Conservation (phyloP, 2,888 invertebrate genomes). For the Boloria euphrosyne region DNA sequence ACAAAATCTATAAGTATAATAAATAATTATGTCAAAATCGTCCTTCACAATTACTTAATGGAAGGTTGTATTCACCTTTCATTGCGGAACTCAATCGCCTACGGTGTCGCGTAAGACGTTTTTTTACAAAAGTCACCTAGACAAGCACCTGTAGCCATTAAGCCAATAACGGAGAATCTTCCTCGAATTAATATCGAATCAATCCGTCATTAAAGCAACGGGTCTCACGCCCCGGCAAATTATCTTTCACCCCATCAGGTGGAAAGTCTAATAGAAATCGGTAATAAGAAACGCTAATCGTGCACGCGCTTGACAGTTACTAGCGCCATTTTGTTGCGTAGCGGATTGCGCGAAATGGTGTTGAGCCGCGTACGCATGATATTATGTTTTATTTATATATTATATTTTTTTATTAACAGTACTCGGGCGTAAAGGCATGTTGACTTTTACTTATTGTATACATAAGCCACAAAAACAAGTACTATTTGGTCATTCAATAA, state of each 20-base stretch:
- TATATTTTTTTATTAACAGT: neutral
- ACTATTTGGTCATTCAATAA: too few species aligned
- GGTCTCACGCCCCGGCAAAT: slow-evolving; percentile 76
- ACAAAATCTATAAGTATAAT: too few species aligned
- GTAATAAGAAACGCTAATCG: slow-evolving; percentile 79
- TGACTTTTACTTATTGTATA: too few species aligned
- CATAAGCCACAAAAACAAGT: too few species aligned
- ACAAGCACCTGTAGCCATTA: slow-evolving; percentile 58
- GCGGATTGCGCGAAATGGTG: slow-evolving; percentile 48
- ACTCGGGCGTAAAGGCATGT: neutral
- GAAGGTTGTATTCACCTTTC: slow-evolving; percentile 28
- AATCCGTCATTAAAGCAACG: slow-evolving; percentile 75
- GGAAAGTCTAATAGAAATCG: slow-evolving; percentile 81
- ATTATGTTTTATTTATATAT: neutral
- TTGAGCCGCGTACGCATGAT: slow-evolving; percentile 27
- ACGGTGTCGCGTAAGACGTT: slow-evolving; percentile 42
- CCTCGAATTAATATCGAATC: slow-evolving; percentile 80
- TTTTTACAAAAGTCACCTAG: slow-evolving; percentile 55
- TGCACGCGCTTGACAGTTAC: slow-evolving; percentile 62
- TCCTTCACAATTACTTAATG: slow-evolving; percentile 23
- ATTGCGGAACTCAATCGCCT: slow-evolving; percentile 39
- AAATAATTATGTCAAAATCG: slow-evolving; percentile 1
- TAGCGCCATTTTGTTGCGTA: slow-evolving; percentile 63
- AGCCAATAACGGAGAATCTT: slow-evolving; percentile 58
- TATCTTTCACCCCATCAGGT: slow-evolving; percentile 80